phyloP scores from a whole-genome alignment of 2,113 vertebrate species.

The Sceloporus tristichus region DNA sequence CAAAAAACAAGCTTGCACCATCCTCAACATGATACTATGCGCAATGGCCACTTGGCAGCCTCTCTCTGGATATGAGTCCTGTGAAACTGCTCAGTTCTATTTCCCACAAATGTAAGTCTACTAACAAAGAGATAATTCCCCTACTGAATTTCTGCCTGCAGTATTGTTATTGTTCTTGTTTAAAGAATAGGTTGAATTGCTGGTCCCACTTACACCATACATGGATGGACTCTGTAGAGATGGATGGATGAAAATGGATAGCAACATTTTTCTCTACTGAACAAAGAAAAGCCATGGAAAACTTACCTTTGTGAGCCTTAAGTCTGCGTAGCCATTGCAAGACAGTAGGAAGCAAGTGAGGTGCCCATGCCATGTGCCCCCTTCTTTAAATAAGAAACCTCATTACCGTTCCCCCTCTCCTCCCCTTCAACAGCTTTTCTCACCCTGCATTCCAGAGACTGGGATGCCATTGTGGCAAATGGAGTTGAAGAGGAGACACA shows the following conservation, averaged over 20 bases:
- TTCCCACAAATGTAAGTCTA: background rate
- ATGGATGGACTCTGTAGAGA: too few species aligned
- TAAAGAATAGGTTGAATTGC: too few species aligned
- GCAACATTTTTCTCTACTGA: too few species aligned
- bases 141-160: too few species aligned
- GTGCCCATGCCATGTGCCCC: accelerated
- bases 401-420: constrained; percentile 25
- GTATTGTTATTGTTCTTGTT: too few species aligned
- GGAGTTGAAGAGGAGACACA: background rate
- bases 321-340: accelerated
- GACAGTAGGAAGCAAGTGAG: background rate
- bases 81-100: too few species aligned
- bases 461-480: constrained; percentile 60
- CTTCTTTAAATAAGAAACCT: constrained; percentile 59
- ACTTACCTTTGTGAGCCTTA: constrained; percentile 50
- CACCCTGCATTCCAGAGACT: constrained; percentile 62
- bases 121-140: background rate
- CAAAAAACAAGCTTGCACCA: too few species aligned
- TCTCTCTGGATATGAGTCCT: too few species aligned
- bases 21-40: too few species aligned
- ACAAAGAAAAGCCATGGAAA: background rate
- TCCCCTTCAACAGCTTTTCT: background rate
- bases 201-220: too few species aligned
- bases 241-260: background rate
- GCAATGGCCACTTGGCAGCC: too few species aligned